Evolutionary conservation across 2,888 invertebrate genomes (phyloP).

Genomic region (Cosmia pyralina): DNA sequence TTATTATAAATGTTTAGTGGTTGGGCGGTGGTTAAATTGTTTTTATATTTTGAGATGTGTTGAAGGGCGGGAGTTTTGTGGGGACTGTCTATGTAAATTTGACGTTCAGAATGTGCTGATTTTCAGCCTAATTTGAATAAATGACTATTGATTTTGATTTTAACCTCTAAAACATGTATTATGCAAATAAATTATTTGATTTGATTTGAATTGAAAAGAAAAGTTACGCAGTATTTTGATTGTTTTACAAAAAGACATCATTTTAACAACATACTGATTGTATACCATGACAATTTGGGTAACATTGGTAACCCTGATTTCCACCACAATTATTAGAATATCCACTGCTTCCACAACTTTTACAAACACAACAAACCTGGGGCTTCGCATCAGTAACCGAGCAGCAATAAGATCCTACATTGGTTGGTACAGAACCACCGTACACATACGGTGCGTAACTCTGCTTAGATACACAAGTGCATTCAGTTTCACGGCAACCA

Average conservation of each 20-base stretch:
- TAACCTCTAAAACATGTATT: too few species aligned
- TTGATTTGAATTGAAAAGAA: not conserved
- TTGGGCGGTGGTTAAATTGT: too few species aligned
- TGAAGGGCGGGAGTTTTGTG: too few species aligned
- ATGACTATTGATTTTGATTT: too few species aligned
- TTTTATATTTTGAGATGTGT: too few species aligned
- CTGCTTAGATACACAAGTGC: slow-evolving; percentile 56
- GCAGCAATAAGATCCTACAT: slow-evolving; percentile 14
- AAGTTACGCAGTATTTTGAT: too few species aligned
- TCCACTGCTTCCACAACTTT: slow-evolving; percentile 17
- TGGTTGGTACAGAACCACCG: slow-evolving; percentile 13
- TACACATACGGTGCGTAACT: slow-evolving; percentile 26
- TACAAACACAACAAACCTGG: slow-evolving; percentile 15
- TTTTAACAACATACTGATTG: not conserved
- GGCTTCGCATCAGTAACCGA: slow-evolving; percentile 14
- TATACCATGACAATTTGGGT: slow-evolving; percentile 26
- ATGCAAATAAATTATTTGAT: too few species aligned
- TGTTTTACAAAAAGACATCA: too few species aligned
- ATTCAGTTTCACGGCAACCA: slow-evolving; percentile 49
- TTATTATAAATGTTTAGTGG: too few species aligned
- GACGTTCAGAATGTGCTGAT: too few species aligned
- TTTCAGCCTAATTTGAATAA: too few species aligned
- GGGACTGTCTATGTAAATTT: too few species aligned
- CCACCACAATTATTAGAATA: slow-evolving; percentile 4
- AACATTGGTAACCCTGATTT: slow-evolving; percentile 5